Evolutionary conservation across 2,888 invertebrate genomes (phyloP).

Genomic region (Zhengitettix transpicula): DNA sequence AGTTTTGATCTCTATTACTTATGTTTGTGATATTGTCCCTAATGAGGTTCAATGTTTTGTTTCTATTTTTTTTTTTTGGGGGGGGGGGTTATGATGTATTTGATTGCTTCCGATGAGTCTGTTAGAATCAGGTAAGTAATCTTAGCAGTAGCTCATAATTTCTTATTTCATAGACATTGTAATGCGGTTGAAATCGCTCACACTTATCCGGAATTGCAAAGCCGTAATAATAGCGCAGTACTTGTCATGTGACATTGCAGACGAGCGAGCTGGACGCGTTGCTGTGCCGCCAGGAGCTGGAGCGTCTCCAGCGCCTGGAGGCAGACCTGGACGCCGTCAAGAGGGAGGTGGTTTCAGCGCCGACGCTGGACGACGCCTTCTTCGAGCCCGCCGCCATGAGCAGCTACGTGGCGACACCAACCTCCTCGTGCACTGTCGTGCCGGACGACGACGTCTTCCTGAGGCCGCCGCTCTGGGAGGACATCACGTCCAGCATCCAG

Average conservation of each 20-base stretch:
- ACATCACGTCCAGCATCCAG: slow-evolving; percentile 77
- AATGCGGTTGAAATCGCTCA: too few relatives aligned
- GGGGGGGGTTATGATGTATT: too few relatives aligned
- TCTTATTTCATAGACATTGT: too few relatives aligned
- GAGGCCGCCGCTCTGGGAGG: slow-evolving; percentile 73
- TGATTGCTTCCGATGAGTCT: too few relatives aligned
- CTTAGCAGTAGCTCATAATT: too few relatives aligned
- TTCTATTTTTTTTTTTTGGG: too few relatives aligned
- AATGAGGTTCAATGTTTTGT: too few relatives aligned
- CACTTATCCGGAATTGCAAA: too few relatives aligned
- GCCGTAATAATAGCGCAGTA: not conserved
- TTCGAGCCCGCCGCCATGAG: slow-evolving; percentile 20
- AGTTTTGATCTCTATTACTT: too few relatives aligned
- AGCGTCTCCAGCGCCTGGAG: slow-evolving; percentile 42
- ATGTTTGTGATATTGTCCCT: too few relatives aligned
- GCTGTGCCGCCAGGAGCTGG: slow-evolving; percentile 61
- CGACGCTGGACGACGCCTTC: slow-evolving; percentile 11
- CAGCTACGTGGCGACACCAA: slow-evolving; percentile 21
- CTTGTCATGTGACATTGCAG: slow-evolving; percentile 28
- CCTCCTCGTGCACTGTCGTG: slow-evolving; percentile 30
- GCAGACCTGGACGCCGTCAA: slow-evolving; percentile 32
- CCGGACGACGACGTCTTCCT: slow-evolving; percentile 72
- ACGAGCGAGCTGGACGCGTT: slow-evolving; percentile 64
- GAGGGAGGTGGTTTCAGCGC: slow-evolving; percentile 23
- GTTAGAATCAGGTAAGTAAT: too few relatives aligned